Base-by-base conservation (phyloP, 2,888 invertebrate species). In the Erynnis tages region DNA sequence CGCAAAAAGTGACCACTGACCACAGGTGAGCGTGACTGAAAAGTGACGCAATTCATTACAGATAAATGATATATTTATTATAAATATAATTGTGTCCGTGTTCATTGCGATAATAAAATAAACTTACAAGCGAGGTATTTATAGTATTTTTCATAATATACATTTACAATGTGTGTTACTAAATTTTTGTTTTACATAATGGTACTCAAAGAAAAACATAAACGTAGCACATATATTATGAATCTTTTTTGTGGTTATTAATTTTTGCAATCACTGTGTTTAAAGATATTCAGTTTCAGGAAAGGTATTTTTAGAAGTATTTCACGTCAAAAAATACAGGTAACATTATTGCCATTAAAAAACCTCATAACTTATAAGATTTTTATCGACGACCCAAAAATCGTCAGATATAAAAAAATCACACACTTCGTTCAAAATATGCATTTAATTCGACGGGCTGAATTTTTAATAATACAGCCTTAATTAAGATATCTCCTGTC, bases 401-500 rank as follows among this genome's bases (percentile, higher is more conserved):
- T 52, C 52, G 52, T 16, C 23, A 0, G 5, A 10, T 52, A n/a
- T 52, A 53, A 47, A 47, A 25, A 37, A 50, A 34, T 43, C 50
- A 43, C 50, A 44, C 23, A 45, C 45, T 75, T 71, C 74, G 71
- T 73, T 74, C 63, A 81, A 81, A 82, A 76, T 74, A 62, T 79
- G 71, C 79, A 78, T 77, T 79, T 78, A 78, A 81, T 81, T 77
- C 71, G 72, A 69, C 68, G 67, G 66, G 66, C 74, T 72, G 76
- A 73, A 70, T 65, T 64, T 78, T 79, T 82, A 79, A 80, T 81
- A 82, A 79, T 80, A 79, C 77, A 80, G 69, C 77, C 72, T 85
- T 84, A 87, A 87, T 87, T 85, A 86, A 86, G 82, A 83, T 80
- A 76, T 77, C 76, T 71, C 71, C 66, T 74, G 78, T 76, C 73